Percentiles rank a stretch among this genome's conserved stretches.
phyloP scores from a whole-genome alignment of 2,797 vertebrate genomes.

The Phoebastria nigripes region DNA sequence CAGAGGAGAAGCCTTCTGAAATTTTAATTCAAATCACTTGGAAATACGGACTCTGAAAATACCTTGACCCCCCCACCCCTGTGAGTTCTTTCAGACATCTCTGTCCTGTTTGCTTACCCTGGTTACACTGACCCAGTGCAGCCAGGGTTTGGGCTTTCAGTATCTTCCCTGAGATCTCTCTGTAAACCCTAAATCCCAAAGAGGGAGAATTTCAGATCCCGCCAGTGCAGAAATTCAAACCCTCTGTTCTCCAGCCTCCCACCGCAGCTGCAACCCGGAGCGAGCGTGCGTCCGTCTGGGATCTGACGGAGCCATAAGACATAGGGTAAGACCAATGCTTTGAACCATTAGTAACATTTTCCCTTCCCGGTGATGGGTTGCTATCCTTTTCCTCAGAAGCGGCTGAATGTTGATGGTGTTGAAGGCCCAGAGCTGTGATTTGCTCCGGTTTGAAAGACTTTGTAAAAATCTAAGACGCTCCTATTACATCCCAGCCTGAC shows the following conservation, averaged over 20 bases:
- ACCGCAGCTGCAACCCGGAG: rapidly evolving
- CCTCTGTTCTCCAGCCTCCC: not conserved
- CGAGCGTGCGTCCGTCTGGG: rapidly evolving
- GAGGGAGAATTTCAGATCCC: not conserved
- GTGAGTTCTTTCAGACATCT: not conserved
- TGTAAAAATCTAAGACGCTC: not conserved
- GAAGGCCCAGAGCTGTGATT: not conserved
- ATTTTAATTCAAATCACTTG: not conserved
- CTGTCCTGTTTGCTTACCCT: not conserved
- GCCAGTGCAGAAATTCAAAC: not conserved
- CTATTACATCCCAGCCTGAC: not conserved
- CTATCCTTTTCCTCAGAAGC: not conserved
- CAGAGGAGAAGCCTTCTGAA: not conserved
- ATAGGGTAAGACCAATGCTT: not conserved
- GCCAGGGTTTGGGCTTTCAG: not conserved
- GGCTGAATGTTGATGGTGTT: not conserved
- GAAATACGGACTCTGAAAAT: not conserved
- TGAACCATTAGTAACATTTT: not conserved
- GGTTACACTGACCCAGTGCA: not conserved
- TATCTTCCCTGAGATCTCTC: not conserved
- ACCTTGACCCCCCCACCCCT: not conserved
- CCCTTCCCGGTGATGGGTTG: not conserved
- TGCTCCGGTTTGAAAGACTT: not conserved
- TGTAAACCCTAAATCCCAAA: not conserved
- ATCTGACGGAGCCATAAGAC: not conserved